These are phyloP conservation scores for Acanthurus lineatus DNA, from an alignment of 2,797 vertebrate species.

Conservation along the genomic window DNA sequence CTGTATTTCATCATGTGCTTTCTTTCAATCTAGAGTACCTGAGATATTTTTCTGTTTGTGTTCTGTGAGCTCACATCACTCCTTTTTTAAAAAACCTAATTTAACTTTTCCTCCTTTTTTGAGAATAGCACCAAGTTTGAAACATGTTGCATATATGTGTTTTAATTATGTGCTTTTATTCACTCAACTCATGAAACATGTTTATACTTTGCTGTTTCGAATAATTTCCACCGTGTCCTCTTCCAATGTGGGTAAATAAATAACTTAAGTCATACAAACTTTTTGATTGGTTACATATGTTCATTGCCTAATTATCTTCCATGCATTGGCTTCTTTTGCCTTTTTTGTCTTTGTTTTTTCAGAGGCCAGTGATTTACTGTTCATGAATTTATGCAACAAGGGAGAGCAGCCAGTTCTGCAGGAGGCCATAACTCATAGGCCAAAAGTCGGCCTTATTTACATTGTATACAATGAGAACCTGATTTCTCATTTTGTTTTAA, in stretches of 20 bases:
- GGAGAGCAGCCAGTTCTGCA: constrained; percentile 73
- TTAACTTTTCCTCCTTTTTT: not conserved
- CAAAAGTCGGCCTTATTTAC: constrained; percentile 87
- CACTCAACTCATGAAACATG: constrained; percentile 26
- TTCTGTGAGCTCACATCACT: not conserved
- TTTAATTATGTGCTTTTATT: constrained; percentile 26
- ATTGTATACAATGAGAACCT: constrained; percentile 79
- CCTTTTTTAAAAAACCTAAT: not conserved
- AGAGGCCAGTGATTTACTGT: constrained; percentile 83
- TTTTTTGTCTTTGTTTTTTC: constrained; percentile 66
- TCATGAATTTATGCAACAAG: constrained; percentile 86
- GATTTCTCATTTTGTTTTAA: constrained; percentile 77
- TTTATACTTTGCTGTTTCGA: constrained; percentile 34
- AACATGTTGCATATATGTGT: constrained; percentile 27
- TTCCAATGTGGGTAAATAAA: constrained; percentile 63
- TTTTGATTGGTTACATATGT: constrained; percentile 80
- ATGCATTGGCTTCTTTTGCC: constrained; percentile 74
- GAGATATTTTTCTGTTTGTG: not conserved
- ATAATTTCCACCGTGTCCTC: constrained; percentile 31
- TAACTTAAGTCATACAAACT: constrained; percentile 71
- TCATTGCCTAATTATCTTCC: constrained; percentile 83
- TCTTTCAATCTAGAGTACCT: not conserved
- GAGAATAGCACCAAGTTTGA: not conserved
- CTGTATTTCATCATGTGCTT: not conserved
- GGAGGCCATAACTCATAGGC: constrained; percentile 85